Evolutionary conservation across 2,888 invertebrate genomes (phyloP).

Genomic region (Hirtodrosophila histrioides): DNA sequence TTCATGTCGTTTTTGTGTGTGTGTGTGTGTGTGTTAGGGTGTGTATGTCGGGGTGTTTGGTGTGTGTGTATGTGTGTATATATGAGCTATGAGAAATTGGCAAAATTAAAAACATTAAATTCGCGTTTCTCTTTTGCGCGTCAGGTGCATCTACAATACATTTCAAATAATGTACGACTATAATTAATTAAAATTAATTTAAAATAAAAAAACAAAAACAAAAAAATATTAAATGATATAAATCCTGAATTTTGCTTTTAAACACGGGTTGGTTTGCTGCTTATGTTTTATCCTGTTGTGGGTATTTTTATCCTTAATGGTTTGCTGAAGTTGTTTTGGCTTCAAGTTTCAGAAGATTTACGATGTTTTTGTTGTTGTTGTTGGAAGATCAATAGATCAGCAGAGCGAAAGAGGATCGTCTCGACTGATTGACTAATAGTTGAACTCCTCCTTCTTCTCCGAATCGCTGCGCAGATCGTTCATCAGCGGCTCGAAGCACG

Average conservation of each 20-base stretch:
- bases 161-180: slow-evolving; percentile 18
- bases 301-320: too few relatives aligned
- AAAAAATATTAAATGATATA: background rate
- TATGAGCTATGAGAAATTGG: slow-evolving; percentile 5
- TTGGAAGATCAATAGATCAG: slow-evolving; percentile 1
- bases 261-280: too few relatives aligned
- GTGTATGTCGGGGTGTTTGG: background rate
- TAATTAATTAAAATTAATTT: slow-evolving; percentile 15
- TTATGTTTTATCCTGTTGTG: too few relatives aligned
- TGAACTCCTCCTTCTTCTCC: slow-evolving; percentile 90
- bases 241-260: too few relatives aligned
- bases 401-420: background rate
- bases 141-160: slow-evolving; percentile 1
- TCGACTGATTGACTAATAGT: slow-evolving; percentile 53
- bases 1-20: slow-evolving; percentile 11
- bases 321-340: too few relatives aligned
- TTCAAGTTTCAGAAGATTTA: too few relatives aligned
- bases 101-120: background rate
- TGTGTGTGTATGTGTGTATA: slow-evolving; percentile 2
- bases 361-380: background rate
- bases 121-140: background rate
- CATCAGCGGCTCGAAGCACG: slow-evolving; percentile 91
- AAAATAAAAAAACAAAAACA: background rate
- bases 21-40: slow-evolving; percentile 11
- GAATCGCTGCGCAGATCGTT: slow-evolving; percentile 92